Conservation (phyloP, 1,140 invertebrate species). For the Drosophila kikkawai region DNA sequence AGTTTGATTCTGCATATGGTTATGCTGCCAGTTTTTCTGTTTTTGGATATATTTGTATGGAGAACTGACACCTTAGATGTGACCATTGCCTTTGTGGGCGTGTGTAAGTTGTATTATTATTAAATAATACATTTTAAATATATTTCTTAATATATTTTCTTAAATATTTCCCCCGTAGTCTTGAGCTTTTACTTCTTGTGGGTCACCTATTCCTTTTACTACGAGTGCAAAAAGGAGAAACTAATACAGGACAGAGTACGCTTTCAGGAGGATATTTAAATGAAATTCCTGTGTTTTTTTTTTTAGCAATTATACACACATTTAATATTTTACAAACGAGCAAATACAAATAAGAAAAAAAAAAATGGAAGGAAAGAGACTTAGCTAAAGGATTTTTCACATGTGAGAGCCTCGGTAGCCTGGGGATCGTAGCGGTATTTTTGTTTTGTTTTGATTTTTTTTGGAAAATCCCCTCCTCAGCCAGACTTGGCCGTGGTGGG, state of each 20-base stretch:
- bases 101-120: neutral
- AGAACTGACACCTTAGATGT: neutral
- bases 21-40: neutral
- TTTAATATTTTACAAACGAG: conserved; percentile 13
- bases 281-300: neutral
- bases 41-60: neutral
- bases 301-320: conserved; percentile 27
- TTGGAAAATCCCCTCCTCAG: neutral
- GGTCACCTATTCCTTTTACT: conserved; percentile 4
- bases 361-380: conserved; percentile 9
- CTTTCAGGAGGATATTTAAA: neutral
- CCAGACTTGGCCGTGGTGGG: conserved; percentile 57
- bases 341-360: neutral
- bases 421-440: neutral
- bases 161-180: neutral
- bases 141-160: neutral
- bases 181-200: conserved; percentile 5
- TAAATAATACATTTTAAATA: neutral
- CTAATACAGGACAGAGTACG: too few relatives aligned
- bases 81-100: neutral
- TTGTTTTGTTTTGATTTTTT: neutral
- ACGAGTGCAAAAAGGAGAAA: neutral
- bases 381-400: conserved; percentile 21
- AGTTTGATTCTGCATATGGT: neutral
- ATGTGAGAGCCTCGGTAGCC: neutral